Evolutionary conservation across 2,797 vertebrate species (phyloP), one percentile per base, ranked within the genome.

Genomic region (Otus scops): DNA sequence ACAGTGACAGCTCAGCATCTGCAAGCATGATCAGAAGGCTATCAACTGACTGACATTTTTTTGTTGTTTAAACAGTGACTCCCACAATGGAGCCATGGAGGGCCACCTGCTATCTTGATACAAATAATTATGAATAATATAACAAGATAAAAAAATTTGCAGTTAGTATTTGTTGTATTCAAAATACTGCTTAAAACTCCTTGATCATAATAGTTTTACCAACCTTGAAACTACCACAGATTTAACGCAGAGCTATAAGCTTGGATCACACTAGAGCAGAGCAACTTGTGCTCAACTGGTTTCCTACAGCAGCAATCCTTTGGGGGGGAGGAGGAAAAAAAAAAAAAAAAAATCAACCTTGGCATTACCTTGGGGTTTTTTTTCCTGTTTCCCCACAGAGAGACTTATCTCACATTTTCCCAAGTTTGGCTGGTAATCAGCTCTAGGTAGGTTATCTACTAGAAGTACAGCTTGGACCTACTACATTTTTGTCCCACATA

Each of bases 1-100:
- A 36, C 57, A 75, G 48, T 64, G 68, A 78, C 88, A 88, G 75
- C 67, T 93, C 89, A 85, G 68, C 45, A 89, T 64, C 91, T 88
- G 78, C 65, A 88, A 65, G 71, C 60, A 94, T 68, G 75, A 60
- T 79, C 71, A 93, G 45, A 56, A 75, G 73, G 61, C 26, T 70
- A 60, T 60, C 54, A 89, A 20, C 64, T 60, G 38, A 34, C 43
- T 50, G 43, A n/a, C 32, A 71, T 32, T 30, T 13, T 43, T 9
- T 26, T 64, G 27, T 83, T 89, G 56, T 87, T 95, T 71, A 50
- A 48, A 61, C 19, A 74, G 53, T 8, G 8, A 73, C 17, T 80
- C 75, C 53, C 6, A 1, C 60, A 47, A 13, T 6, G 27, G 32
- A 92, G 48, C n/a, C 53, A 50, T 64, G 41, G 28, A 67, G 36